These are phyloP conservation scores for Araneus ventricosus DNA, from an alignment of 1,140 invertebrate species.

Conservation along the genomic window DNA sequence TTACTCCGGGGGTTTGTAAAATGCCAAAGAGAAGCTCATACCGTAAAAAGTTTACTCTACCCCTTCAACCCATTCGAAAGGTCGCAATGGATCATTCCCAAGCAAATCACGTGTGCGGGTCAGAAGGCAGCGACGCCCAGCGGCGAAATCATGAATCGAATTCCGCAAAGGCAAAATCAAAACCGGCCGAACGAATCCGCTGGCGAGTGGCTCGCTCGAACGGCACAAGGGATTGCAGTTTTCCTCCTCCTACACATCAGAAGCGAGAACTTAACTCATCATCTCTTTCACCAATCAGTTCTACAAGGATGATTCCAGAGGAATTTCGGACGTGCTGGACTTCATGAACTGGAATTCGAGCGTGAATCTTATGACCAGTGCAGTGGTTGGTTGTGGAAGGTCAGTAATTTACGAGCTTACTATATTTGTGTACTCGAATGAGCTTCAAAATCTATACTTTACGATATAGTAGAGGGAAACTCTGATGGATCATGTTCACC, in stretches of 20 bases:
- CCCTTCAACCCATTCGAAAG: constrained; percentile 35
- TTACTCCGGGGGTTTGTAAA: neutral
- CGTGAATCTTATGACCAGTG: neutral
- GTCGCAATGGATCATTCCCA: constrained; percentile 59
- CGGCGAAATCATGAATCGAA: constrained; percentile 67
- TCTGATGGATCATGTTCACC: neutral
- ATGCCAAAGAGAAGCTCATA: neutral
- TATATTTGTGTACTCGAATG: neutral
- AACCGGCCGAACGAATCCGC: constrained; percentile 29
- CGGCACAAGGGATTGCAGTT: neutral
- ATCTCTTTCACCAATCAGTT: neutral
- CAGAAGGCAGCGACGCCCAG: constrained; percentile 70
- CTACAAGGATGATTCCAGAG: neutral
- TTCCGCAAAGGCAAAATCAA: constrained; percentile 70
- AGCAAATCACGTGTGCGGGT: constrained; percentile 66
- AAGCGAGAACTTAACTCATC: neutral
- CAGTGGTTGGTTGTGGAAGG: constrained; percentile 38
- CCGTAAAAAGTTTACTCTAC: constrained; percentile 46
- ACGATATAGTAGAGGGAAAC: neutral
- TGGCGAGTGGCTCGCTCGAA: neutral
- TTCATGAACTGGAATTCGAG: neutral
- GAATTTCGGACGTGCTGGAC: neutral
- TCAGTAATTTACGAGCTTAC: neutral
- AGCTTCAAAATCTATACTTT: constrained; percentile 18
- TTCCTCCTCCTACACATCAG: constrained; percentile 14